These are phyloP conservation scores for Drosophila fulvimacula DNA, from an alignment of 2,888 invertebrate genomes.

Conservation along the genomic window DNA sequence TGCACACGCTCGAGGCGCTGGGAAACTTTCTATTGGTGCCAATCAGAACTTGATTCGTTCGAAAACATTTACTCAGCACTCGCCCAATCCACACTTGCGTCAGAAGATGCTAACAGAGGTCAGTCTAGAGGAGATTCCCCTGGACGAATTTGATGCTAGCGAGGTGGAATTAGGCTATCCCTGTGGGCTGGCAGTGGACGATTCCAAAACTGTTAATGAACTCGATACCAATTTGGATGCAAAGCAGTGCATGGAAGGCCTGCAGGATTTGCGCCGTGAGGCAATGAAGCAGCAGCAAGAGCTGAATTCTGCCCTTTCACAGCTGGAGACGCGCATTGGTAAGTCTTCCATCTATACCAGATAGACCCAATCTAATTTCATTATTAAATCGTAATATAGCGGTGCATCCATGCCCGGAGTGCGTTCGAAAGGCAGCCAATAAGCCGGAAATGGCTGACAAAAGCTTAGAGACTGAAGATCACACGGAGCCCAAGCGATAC, in stretches of 20 bases:
- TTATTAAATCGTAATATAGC: constrained; percentile 47
- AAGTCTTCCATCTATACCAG: constrained; percentile 16
- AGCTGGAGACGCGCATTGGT: constrained; percentile 85
- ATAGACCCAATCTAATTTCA: neutral
- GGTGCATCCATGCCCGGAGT: constrained; percentile 79
- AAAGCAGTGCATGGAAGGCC: constrained; percentile 87
- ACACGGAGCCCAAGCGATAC: constrained; percentile 53
- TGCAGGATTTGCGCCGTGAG: constrained; percentile 88
- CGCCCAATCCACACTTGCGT: constrained; percentile 86
- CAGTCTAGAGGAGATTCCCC: constrained; percentile 91
- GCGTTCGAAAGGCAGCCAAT: constrained; percentile 72
- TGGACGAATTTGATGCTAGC: constrained; percentile 64
- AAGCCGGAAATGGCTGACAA: constrained; percentile 85
- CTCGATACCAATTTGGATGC: constrained; percentile 88
- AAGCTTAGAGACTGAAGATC: constrained; percentile 83
- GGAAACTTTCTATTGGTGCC: constrained; percentile 37
- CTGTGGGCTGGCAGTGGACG: constrained; percentile 76
- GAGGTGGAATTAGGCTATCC: constrained; percentile 79
- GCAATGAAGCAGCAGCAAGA: constrained; percentile 88
- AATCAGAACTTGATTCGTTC: constrained; percentile 86
- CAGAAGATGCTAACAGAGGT: constrained; percentile 86
- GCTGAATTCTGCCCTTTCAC: constrained; percentile 85
- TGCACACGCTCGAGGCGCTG: constrained; percentile 2
- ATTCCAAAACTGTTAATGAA: constrained; percentile 80
- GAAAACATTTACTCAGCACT: constrained; percentile 89